phyloP scores from a whole-genome alignment of 2,888 invertebrate species.

The Ophion slaviceki region DNA sequence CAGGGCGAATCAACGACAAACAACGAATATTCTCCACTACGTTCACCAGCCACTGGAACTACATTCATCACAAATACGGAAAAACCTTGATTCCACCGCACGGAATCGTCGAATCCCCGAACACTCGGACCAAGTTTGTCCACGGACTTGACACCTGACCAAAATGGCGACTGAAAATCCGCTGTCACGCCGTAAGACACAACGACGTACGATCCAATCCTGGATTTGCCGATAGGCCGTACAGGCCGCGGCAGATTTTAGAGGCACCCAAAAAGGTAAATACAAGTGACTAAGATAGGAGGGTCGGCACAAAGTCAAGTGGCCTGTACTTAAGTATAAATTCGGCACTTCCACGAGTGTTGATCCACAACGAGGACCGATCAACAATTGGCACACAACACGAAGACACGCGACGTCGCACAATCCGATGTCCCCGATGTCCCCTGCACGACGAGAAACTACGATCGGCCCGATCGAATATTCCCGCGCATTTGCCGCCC shows the following conservation, averaged over 20 bases:
- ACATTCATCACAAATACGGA: not conserved
- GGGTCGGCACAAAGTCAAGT: no score
- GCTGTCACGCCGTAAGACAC: not conserved
- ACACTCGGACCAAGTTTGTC: not conserved
- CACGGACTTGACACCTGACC: not conserved
- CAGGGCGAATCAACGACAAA: not conserved
- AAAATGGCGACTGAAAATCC: not conserved
- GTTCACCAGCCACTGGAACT: conserved; percentile 18
- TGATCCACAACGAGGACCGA: not conserved
- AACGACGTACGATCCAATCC: no score
- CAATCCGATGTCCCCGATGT: not conserved
- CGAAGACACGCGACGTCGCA: not conserved
- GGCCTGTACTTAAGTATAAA: no score
- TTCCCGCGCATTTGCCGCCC: conserved; percentile 37
- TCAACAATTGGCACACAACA: not conserved
- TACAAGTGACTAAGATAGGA: no score
- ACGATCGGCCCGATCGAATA: not conserved
- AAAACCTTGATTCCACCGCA: not conserved
- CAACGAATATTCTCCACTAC: conserved; percentile 18
- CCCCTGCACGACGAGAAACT: not conserved
- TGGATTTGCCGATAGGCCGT: no score
- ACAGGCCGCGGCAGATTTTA: no score
- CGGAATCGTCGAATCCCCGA: not conserved
- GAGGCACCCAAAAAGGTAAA: no score
- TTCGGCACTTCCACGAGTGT: not conserved